Base-by-base conservation (phyloP, 2,888 invertebrate genomes). In the Stegophylla sp. region DNA sequence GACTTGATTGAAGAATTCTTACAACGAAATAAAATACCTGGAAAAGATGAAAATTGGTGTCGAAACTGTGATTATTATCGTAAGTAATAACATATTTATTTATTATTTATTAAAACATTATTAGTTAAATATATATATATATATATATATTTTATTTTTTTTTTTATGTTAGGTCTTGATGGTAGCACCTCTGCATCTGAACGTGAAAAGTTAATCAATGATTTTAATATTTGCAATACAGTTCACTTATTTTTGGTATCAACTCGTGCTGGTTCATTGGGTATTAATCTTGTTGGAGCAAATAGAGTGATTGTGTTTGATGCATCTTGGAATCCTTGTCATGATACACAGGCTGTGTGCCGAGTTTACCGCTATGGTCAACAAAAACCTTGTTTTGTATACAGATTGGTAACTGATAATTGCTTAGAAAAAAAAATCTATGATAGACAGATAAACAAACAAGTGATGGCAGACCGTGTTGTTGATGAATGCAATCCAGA, bases 291-390 rank as follows among this genome's bases (percentile, higher is more conserved):
- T 83, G 94, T 97, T 26, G 97, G 98, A 20, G 99, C 99, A 0
- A 98, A 98, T 87, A 90, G 99, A 48, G 98, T 98, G 7, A 93
- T 98, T 61, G 97, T 99, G 71, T 93, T 98, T 85, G 99, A 99
- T 87, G 98, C 98, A 17, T 97, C 96, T 56, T 99, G 98, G 98
- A 99, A 99, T 88, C 98, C 98, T 1, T 98, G 98, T 86, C 98
- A 99, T 85, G 98, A 98, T 86, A 95, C 96, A 0, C 96, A 96
- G 88, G 98, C 98, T 45, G 97, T 99, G 17, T 98, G 98, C 86
- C 89, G 98, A 84, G 97, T 98, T 59, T 96, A 96, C 86, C 90
- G 93, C 85, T 98, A 97, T 86, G 98, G 98, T 0, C 98, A 99
- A 87, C 90, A 91, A 85, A 98, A 97, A 85, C 93, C 93, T 0